Evolutionary conservation across 1,140 invertebrate species (phyloP).

Genomic region (Rhagoletis pomonella): DNA sequence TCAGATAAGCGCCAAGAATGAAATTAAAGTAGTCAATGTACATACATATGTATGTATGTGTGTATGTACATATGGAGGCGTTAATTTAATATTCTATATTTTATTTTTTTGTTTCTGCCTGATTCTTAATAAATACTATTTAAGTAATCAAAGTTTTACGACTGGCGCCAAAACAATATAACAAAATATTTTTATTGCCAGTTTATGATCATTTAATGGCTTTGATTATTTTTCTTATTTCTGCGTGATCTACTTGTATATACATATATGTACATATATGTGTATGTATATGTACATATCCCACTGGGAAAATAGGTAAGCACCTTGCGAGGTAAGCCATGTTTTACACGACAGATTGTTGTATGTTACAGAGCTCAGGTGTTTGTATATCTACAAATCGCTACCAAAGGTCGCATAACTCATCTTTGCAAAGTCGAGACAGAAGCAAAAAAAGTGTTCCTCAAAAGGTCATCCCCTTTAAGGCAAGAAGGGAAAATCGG

Average conservation of each 20-base stretch:
- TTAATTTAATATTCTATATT: background rate
- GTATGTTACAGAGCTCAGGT: too few species aligned
- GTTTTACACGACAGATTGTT: too few species aligned
- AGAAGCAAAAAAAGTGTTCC: too few species aligned
- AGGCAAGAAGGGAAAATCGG: too few species aligned
- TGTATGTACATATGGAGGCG: background rate
- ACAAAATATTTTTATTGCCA: background rate
- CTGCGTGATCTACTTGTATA: background rate
- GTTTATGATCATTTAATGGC: slow-evolving; percentile 38
- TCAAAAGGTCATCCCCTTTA: too few species aligned
- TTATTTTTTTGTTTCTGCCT: background rate
- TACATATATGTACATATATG: background rate
- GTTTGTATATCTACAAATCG: too few species aligned
- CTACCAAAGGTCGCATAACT: too few species aligned
- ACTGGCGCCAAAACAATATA: background rate
- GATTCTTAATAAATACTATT: background rate
- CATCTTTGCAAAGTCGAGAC: too few species aligned
- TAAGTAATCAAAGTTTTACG: background rate
- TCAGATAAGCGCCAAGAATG: background rate
- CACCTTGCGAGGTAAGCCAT: too few species aligned
- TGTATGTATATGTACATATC: background rate
- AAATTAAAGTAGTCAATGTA: background rate
- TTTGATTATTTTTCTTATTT: slow-evolving; percentile 24
- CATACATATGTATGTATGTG: background rate
- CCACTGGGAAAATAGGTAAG: too few species aligned